phyloP scores from a whole-genome alignment of 2,797 vertebrate genomes.

The Arrhamphus sclerolepis region DNA sequence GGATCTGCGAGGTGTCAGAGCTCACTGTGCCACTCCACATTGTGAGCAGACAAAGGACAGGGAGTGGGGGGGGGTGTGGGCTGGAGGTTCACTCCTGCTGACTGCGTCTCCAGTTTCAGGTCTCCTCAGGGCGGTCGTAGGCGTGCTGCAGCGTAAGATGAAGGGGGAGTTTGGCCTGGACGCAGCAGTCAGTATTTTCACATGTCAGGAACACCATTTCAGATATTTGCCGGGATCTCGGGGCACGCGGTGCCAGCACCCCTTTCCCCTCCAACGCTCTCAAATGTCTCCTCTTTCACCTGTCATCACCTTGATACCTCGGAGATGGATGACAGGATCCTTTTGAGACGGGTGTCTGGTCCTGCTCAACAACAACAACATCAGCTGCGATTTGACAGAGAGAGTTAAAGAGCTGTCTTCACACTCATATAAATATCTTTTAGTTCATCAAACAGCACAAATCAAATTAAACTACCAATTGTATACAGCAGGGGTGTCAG shows the following conservation, averaged over 20 bases:
- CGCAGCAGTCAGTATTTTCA: slow-evolving; percentile 27
- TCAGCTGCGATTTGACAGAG: slow-evolving; percentile 5
- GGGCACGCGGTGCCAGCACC: slow-evolving; percentile 20
- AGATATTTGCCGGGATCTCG: slow-evolving; percentile 21
- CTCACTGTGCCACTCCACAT: slow-evolving; percentile 49
- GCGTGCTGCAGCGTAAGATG: slow-evolving; percentile 27
- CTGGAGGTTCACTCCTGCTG: slow-evolving; percentile 45
- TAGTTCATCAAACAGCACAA: not conserved
- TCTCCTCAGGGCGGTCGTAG: slow-evolving; percentile 49
- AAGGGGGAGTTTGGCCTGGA: not conserved
- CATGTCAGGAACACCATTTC: slow-evolving; percentile 26
- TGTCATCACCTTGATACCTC: slow-evolving; percentile 48
- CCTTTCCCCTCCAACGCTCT: slow-evolving; percentile 8
- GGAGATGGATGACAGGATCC: slow-evolving; percentile 33
- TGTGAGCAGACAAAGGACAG: slow-evolving; percentile 69
- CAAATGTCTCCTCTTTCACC: slow-evolving; percentile 35
- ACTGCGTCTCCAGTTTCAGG: slow-evolving; percentile 63
- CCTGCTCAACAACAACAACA: slow-evolving; percentile 20
- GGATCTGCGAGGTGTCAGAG: slow-evolving; percentile 43
- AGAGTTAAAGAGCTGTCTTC: slow-evolving; percentile 4
- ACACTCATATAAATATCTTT: slow-evolving; percentile 8
- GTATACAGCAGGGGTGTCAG: too few relatives aligned
- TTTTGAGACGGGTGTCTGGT: slow-evolving; percentile 16
- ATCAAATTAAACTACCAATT: too few relatives aligned
- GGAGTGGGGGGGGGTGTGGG: slow-evolving; percentile 50